Evolutionary conservation across 2,113 vertebrate species (phyloP).

Genomic region (Nestor notabilis): DNA sequence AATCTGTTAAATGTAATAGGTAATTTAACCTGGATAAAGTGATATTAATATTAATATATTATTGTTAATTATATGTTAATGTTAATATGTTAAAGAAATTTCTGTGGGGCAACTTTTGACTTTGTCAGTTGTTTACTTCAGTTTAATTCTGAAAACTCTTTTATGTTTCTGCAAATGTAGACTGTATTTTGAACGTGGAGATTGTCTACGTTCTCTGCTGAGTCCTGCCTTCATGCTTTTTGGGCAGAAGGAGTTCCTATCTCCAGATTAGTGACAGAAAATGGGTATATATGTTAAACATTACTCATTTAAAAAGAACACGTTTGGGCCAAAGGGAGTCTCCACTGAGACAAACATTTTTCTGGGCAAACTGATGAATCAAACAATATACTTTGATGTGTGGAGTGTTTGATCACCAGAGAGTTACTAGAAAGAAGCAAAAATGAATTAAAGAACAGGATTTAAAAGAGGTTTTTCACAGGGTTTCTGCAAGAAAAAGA

Average conservation of each 20-base stretch:
- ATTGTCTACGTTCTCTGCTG: neutral
- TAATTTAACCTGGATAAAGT: neutral
- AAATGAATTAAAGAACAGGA: neutral
- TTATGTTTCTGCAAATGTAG: neutral
- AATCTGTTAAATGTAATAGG: neutral
- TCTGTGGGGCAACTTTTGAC: neutral
- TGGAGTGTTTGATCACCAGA: neutral
- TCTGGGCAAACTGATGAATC: neutral
- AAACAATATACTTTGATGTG: neutral
- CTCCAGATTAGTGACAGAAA: neutral
- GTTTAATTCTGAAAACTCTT: neutral
- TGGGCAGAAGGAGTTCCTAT: neutral
- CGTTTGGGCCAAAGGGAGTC: fast-evolving
- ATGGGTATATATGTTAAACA: neutral
- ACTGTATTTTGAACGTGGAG: neutral
- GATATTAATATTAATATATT: neutral
- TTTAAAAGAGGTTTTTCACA: neutral
- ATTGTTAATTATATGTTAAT: neutral
- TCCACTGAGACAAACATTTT: neutral
- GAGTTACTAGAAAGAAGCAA: neutral
- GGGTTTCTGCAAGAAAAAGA: neutral
- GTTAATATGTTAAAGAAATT: neutral
- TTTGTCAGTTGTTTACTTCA: neutral
- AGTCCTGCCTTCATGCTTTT: neutral
- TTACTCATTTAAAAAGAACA: neutral